These are phyloP conservation scores for Drosophila teissieri DNA, from an alignment of 1,140 invertebrate species.

Conservation along the genomic window DNA sequence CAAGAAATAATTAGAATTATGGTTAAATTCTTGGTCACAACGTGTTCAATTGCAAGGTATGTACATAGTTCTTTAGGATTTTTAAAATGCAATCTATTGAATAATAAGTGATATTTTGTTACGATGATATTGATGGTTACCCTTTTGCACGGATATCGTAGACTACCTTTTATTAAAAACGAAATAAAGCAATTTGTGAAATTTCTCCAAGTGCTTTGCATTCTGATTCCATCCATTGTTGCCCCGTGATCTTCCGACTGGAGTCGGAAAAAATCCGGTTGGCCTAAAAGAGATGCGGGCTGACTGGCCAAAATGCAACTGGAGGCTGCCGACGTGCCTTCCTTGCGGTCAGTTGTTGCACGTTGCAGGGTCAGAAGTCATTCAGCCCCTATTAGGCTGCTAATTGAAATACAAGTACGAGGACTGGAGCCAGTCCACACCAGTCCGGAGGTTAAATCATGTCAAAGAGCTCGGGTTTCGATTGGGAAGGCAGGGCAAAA, in stretches of 20 bases:
- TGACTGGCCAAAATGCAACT: constrained; percentile 27
- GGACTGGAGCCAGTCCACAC: background rate
- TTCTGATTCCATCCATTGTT: constrained; percentile 17
- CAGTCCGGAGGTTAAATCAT: constrained; percentile 20
- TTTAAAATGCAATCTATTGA: no score
- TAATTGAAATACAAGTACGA: constrained; percentile 46
- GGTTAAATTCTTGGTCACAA: no score
- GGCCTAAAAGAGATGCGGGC: constrained; percentile 24
- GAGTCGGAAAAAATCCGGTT: constrained; percentile 11
- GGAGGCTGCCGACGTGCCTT: constrained; percentile 38
- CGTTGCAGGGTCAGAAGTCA: constrained; percentile 44
- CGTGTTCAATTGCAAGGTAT: no score
- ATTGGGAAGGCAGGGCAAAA: constrained; percentile 2
- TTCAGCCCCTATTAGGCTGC: constrained; percentile 43
- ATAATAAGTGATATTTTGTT: no score
- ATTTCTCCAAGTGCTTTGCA: background rate
- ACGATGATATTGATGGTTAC: no score
- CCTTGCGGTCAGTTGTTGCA: constrained; percentile 46
- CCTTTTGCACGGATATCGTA: no score
- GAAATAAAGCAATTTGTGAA: background rate
- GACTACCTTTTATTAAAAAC: no score
- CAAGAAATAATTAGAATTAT: no score
- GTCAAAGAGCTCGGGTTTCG: constrained; percentile 7
- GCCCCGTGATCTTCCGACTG: constrained; percentile 12
- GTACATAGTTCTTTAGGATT: no score